Conservation (phyloP, 2,113 vertebrate species). For the Boulengeromyrus knoepffleri region DNA sequence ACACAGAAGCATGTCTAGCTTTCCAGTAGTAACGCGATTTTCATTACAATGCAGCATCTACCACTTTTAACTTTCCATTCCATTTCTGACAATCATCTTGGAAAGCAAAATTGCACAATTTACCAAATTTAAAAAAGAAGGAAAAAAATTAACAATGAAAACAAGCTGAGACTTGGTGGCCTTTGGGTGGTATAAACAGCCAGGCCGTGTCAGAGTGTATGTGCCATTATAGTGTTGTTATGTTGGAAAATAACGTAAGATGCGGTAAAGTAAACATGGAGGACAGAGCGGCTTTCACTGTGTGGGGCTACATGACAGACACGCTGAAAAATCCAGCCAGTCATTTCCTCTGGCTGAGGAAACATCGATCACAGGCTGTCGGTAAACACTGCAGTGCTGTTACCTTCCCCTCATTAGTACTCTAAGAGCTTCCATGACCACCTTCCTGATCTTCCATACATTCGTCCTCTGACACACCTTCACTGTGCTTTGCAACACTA, state of each 20-base stretch:
- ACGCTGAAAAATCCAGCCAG: neutral
- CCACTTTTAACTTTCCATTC: neutral
- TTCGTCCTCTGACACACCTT: neutral
- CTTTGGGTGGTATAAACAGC: neutral
- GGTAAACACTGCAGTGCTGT: neutral
- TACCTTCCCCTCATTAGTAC: neutral
- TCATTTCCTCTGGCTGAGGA: neutral
- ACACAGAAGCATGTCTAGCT: neutral
- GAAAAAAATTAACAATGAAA: neutral
- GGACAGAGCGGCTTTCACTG: neutral
- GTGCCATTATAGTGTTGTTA: neutral
- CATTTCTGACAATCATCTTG: neutral
- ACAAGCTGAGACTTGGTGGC: neutral
- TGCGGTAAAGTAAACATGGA: neutral
- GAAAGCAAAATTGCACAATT: neutral
- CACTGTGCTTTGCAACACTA: slow-evolving; percentile 12
- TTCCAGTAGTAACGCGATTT: neutral
- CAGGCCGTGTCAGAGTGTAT: neutral
- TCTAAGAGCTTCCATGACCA: neutral
- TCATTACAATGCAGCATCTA: neutral
- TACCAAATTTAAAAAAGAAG: neutral
- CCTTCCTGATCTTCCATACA: neutral
- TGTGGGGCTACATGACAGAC: neutral
- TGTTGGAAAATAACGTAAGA: neutral
- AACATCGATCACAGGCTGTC: neutral